Evolutionary conservation across 2,797 vertebrate species (phyloP).

Genomic region (Megalops cyprinoides): DNA sequence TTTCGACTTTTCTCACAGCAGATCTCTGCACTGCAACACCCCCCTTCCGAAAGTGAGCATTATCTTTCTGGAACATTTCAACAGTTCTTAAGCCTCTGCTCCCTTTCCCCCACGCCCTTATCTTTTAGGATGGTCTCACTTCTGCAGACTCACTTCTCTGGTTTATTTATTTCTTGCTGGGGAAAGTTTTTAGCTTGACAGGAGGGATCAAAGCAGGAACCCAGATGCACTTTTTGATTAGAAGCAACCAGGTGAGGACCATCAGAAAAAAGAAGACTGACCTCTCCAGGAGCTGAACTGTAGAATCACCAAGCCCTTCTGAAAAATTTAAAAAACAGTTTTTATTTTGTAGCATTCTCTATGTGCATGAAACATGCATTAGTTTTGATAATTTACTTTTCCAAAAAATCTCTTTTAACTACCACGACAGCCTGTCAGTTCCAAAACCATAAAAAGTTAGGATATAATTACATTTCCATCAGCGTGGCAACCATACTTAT

Average conservation of each 20-base stretch:
- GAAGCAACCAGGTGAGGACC: conserved; percentile 29
- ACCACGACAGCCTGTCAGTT: no score
- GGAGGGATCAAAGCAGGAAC: conserved; percentile 18
- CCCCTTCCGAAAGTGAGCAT: conserved; percentile 5
- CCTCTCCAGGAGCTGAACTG: no score
- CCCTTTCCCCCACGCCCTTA: conserved; percentile 11
- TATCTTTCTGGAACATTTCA: conserved; percentile 38
- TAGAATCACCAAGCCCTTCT: no score
- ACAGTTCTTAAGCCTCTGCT: conserved; percentile 34
- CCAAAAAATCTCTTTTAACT: no score
- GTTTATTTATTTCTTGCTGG: neutral
- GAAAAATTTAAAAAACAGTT: no score
- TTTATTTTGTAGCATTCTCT: no score
- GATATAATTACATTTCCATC: no score
- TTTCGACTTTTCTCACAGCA: conserved; percentile 19
- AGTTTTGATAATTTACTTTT: no score
- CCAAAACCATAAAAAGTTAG: no score
- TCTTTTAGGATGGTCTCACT: conserved; percentile 10
- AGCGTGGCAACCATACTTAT: no score
- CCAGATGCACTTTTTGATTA: conserved; percentile 6
- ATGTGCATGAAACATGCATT: no score
- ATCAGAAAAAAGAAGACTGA: no score
- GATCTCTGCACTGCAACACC: neutral
- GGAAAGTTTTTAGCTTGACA: conserved; percentile 6
- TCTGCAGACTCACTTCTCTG: neutral